Percentiles rank a stretch among this genome's conserved stretches.
phyloP scores from a whole-genome alignment of 2,113 vertebrate species.

The Suricata suricatta region DNA sequence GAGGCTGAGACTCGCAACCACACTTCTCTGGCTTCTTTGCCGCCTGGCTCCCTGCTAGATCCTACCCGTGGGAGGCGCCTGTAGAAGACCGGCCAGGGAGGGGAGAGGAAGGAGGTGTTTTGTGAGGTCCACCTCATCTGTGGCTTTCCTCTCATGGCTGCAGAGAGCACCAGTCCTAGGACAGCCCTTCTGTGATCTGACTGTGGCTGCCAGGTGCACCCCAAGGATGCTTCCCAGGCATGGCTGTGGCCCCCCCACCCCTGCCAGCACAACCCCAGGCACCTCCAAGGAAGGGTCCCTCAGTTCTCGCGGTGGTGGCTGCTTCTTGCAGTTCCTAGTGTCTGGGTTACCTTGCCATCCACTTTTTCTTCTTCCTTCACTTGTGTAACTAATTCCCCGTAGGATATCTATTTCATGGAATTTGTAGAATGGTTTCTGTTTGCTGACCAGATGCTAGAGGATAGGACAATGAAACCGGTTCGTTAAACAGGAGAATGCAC shows the following conservation, averaged over 20 bases:
- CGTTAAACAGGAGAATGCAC: neutral
- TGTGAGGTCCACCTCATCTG: neutral
- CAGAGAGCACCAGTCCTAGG: neutral
- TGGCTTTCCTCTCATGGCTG: neutral
- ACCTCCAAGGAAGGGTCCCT: neutral
- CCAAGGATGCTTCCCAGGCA: neutral
- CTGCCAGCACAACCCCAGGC: neutral
- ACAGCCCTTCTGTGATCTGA: neutral
- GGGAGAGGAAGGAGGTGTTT: neutral
- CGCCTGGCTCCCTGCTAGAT: neutral
- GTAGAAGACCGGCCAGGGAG: rapidly evolving
- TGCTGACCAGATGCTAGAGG: neutral
- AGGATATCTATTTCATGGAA: neutral
- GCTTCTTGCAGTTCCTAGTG: neutral
- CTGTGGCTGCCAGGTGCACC: neutral
- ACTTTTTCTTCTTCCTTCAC: neutral
- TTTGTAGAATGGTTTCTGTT: neutral
- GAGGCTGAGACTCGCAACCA: neutral
- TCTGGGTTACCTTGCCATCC: neutral
- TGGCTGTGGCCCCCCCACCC: neutral
- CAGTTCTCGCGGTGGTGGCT: too few species aligned
- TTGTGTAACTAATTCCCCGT: neutral
- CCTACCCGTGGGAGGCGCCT: neutral
- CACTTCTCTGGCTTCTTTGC: neutral
- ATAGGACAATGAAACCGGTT: neutral